Evolutionary conservation across 2,797 vertebrate genomes (phyloP).

Genomic region (Pelobates cultripes): DNA sequence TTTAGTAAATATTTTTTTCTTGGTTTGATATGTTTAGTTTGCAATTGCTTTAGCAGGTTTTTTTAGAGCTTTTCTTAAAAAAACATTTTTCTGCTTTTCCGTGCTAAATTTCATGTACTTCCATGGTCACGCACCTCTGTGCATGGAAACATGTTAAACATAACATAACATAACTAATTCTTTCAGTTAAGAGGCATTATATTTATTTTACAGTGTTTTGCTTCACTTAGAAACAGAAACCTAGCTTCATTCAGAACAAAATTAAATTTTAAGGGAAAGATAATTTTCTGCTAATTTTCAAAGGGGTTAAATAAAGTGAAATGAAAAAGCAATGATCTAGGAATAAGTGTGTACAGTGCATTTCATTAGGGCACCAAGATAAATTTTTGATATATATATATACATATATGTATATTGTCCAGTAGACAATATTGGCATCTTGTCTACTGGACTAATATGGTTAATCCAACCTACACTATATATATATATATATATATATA

Average conservation of each 20-base stretch:
- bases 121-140: constrained; percentile 14
- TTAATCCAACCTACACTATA: too few species aligned
- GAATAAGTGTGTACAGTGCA: too few species aligned
- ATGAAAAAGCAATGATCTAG: too few species aligned
- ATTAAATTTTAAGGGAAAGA: not conserved
- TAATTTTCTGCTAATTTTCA: too few species aligned
- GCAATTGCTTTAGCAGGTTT: not conserved
- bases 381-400: too few species aligned
- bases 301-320: too few species aligned
- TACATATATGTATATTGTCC: too few species aligned
- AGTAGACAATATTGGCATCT: too few species aligned
- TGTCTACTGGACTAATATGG: too few species aligned
- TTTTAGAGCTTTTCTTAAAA: not conserved
- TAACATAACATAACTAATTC: not conserved
- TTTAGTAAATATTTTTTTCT: not conserved
- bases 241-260: not conserved
- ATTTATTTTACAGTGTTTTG: not conserved
- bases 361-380: too few species aligned
- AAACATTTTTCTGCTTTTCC: not conserved
- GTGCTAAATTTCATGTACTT: constrained; percentile 16
- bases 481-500: too few species aligned
- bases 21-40: constrained; percentile 1
- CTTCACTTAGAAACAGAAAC: not conserved
- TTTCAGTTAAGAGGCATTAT: not conserved
- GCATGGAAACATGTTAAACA: not conserved